Evolutionary conservation across 2,113 vertebrate genomes (phyloP), one percentile per base, ranked within the genome.

Genomic region (Dasyornis broadbenti): DNA sequence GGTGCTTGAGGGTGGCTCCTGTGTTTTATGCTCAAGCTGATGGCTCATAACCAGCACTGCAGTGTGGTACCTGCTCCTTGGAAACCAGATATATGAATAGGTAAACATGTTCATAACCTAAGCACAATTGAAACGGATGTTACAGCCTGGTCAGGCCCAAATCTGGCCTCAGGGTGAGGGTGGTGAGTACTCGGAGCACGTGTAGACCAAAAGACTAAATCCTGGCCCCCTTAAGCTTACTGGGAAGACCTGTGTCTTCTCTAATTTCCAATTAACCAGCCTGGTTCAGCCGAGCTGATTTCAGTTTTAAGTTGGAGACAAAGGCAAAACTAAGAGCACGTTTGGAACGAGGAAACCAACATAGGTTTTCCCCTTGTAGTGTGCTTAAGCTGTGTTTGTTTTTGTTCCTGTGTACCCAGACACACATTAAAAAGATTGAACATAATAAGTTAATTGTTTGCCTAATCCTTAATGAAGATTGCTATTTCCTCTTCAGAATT

Each of bases 401-500:
- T 92, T 83, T 83, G 35, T 66, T 93, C 54, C 82, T 40, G 86
- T 84, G 83, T 93, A 81, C 72, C 45, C 71, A 92, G 64, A 77
- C 70, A 69, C 68, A 33, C 60, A 94, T 93, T 96, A 96, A 78
- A 89, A 73, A 94, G 91, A 94, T 93, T 94, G 94, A 96, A 71
- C 60, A 68, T 90, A 92, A 90, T 96, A 94, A 64, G 86, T 80
- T 94, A 94, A 95, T 96, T 92, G 94, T 95, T 96, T 89, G 79
- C 89, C 76, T 94, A 60, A 94, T 96, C 81, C 89, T 84, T 95
- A 92, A 94, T 95, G 94, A 96, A 96, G 94, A 96, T 94, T 94
- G 89, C 91, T 92, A 10, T 77, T 96, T 94, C 76, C 91, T 94
- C 77, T 91, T 47, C 65, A 71, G 69, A 94, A 94, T 68, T 92